Base-by-base conservation (phyloP, 1,140 invertebrate genomes). In the Periplaneta americana region DNA sequence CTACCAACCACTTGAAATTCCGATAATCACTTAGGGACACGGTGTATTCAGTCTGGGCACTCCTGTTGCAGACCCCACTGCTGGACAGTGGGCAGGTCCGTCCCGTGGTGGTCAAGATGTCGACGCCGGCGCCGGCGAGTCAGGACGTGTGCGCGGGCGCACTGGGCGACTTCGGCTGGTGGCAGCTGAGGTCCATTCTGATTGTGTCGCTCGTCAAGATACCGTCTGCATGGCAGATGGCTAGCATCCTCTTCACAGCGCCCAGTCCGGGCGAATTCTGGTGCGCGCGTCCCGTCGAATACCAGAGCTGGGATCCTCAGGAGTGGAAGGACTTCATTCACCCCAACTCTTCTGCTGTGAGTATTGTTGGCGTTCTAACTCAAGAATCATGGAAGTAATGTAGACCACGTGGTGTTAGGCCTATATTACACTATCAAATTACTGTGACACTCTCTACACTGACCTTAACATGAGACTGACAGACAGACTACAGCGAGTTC, bases 191-290 rank as follows among this genome's bases (percentile, higher is more conserved):
- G 11, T 35, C 36, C 17, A 32, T 78, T 11, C 78, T 83, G 31
- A 37, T 83, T 31, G 78, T 81, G 18, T 75, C 82, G 22, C 37
- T 83, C 37, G 82, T 83, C 33, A 83, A 83, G 48, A 35, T 81
- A 18, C 82, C 82, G 1, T 78, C 82, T 1, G 82, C 82, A 3
- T 83, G 82, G 82, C 80, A 81, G 34, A 83, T 83, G 82, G 66
- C 80, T 18, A 48, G 74, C 28, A 80, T 83, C 22, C 74, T 83
- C 4, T 83, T 83, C 57, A 81, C 66, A 34, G 75, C 82, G 2
- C 80, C 82, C 31, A 79, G 13, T 15, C 79, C 80, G 1, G 78
- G 34, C 6, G n/a, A 74, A 34, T 82, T 74, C 78, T 82, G 77
- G 77, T 82, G 81, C 78, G 76, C 36, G 18, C 28, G 81, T 34